These are phyloP conservation scores for Erythrolamprus reginae DNA, from an alignment of 2,113 vertebrate species.

Conservation along the genomic window DNA sequence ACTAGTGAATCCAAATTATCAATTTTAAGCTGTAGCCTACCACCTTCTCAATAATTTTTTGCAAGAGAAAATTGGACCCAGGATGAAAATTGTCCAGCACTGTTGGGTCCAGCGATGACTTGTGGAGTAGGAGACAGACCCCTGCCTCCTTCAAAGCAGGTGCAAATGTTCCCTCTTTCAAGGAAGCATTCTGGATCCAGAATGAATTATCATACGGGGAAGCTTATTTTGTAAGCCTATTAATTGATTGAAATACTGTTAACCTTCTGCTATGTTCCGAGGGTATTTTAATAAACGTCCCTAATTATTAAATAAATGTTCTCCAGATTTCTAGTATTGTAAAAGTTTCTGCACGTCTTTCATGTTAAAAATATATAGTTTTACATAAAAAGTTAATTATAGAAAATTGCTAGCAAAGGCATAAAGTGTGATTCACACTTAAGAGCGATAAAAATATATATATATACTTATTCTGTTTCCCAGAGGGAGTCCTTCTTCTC, in stretches of 20 bases:
- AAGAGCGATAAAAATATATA: background rate
- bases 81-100: background rate
- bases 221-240: background rate
- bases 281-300: background rate
- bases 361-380: background rate
- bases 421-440: background rate
- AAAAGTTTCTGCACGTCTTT: background rate
- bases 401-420: background rate
- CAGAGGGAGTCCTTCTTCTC: background rate
- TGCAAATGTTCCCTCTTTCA: background rate
- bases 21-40: background rate
- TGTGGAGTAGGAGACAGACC: background rate
- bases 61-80: background rate
- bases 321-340: background rate
- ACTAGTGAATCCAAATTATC: background rate
- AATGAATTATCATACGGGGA: background rate
- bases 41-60: background rate
- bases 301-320: background rate
- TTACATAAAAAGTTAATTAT: background rate
- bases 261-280: background rate
- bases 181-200: background rate
- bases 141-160: background rate
- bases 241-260: background rate
- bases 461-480: background rate
- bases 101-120: background rate